Conservation (phyloP, 1,140 invertebrate species). For the Drosophila takahashii region DNA sequence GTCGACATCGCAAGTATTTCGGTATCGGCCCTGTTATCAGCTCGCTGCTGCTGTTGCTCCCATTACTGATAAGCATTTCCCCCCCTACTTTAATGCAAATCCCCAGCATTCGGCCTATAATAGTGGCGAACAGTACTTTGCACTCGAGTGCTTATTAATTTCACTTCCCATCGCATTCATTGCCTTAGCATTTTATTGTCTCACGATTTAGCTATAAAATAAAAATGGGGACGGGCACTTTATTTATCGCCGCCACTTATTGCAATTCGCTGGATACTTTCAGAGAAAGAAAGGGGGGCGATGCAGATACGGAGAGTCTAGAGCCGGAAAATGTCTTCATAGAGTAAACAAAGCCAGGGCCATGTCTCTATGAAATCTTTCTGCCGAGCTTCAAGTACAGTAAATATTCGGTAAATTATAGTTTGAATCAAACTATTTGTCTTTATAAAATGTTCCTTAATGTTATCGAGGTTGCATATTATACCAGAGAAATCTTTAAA, state of each 20-base stretch:
- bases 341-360: slow-evolving; percentile 35
- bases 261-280: slow-evolving; percentile 14
- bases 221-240: slow-evolving; percentile 39
- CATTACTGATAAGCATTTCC: slow-evolving; percentile 39
- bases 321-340: slow-evolving; percentile 30
- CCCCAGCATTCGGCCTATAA: slow-evolving; percentile 48
- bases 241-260: slow-evolving; percentile 43
- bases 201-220: slow-evolving; percentile 44
- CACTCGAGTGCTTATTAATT: slow-evolving; percentile 39
- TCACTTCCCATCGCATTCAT: slow-evolving; percentile 35
- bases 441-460: no score
- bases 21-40: slow-evolving; percentile 50
- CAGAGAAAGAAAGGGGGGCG: not conserved
- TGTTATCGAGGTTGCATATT: no score
- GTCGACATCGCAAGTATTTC: slow-evolving; percentile 13
- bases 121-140: slow-evolving; percentile 62
- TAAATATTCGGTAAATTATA: not conserved
- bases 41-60: slow-evolving; percentile 25
- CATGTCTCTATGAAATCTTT: slow-evolving; percentile 26
- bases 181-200: slow-evolving; percentile 43
- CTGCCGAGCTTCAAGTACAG: slow-evolving; percentile 22
- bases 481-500: no score
- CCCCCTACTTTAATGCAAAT: slow-evolving; percentile 38
- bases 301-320: not conserved
- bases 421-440: no score